Conservation (phyloP, 2,888 invertebrate genomes). For the Limenitis camilla region DNA sequence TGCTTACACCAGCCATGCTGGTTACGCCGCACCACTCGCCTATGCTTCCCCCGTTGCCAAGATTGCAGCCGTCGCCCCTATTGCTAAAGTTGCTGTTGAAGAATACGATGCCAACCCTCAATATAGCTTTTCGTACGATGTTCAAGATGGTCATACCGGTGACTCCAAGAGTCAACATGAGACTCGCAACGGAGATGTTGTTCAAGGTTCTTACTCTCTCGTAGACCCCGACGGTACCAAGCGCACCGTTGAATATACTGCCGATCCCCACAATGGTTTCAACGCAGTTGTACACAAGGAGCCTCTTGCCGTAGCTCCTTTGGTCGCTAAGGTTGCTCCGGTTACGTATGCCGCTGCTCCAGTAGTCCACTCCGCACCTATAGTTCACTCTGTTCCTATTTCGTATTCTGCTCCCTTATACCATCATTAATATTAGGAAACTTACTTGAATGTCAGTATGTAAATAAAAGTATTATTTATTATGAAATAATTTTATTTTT, state of each 20-base stretch:
- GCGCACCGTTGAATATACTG: slow-evolving; percentile 71
- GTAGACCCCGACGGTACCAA: slow-evolving; percentile 72
- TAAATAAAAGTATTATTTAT: too few species aligned
- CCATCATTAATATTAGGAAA: slow-evolving; percentile 73
- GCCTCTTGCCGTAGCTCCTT: slow-evolving; percentile 23
- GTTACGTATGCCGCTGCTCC: slow-evolving; percentile 29
- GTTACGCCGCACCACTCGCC: slow-evolving; percentile 31
- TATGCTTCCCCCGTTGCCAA: slow-evolving; percentile 29
- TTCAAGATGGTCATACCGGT: slow-evolving; percentile 74
- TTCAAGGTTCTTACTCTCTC: slow-evolving; percentile 70
- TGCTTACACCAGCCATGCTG: slow-evolving; percentile 29
- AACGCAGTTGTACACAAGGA: slow-evolving; percentile 72
- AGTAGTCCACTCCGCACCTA: slow-evolving; percentile 30
- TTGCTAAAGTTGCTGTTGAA: slow-evolving; percentile 46
- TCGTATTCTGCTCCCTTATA: slow-evolving; percentile 75
- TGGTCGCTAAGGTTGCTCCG: slow-evolving; percentile 25
- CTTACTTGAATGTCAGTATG: too few species aligned
- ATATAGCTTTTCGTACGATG: slow-evolving; percentile 79
- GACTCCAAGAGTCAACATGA: slow-evolving; percentile 65
- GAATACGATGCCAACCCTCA: slow-evolving; percentile 77
- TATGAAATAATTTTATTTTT: too few species aligned
- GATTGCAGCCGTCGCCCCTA: slow-evolving; percentile 44
- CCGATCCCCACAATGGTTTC: slow-evolving; percentile 67
- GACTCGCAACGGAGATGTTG: slow-evolving; percentile 60
- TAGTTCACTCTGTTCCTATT: slow-evolving; percentile 75